Base-by-base conservation (phyloP, 1,140 invertebrate genomes). In the Grapholita molesta region DNA sequence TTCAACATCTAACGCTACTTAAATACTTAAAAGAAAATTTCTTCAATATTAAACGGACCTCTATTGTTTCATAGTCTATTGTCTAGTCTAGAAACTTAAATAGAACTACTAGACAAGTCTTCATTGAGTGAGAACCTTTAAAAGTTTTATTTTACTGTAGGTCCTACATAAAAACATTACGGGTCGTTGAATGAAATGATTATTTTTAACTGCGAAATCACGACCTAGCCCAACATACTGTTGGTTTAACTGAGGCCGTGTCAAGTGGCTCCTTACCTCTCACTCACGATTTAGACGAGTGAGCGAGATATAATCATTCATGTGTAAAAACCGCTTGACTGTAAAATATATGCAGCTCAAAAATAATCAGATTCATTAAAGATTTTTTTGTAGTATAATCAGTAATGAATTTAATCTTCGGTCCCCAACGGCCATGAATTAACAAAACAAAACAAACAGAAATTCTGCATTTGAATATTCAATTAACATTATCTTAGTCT, bases 401-500 rank as follows among this genome's bases (percentile, higher is more conserved):
- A 30, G 7, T 42, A 38, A 1, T 18, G 3, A 15, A n/a, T 42
- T 48, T 48, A 18, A 21, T 1, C 6, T 48, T 48, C 42, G 18
- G 7, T 48, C 7, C 8, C 42, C 18, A 48, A 48, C 42, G 42
- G 42, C 21, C n/a, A 18, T 48, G 42, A 48, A 21, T 48, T 48
- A n/a, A 48, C 8, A 48, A n/a, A 48, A 48, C 15, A 48, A 48
- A 21, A 42, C 38, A 42, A 48, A 48, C 42, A 48, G 42, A 18
- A 48, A 48, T 48, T 48, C 18, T 18, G 4, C 0, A 48, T 21
- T 48, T 48, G 42, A 48, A 48, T 48, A 48, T 48, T 21, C 18
- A 48, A 48, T 48, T 61, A 61, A 61, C 30, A 30, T 15, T 61
- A 61, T 32, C 55, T 30, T 61, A 30, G 21, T 61, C 55, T 61